These are phyloP conservation scores for Agonopterix heracliana DNA, from an alignment of 2,888 invertebrate genomes.

Conservation along the genomic window DNA sequence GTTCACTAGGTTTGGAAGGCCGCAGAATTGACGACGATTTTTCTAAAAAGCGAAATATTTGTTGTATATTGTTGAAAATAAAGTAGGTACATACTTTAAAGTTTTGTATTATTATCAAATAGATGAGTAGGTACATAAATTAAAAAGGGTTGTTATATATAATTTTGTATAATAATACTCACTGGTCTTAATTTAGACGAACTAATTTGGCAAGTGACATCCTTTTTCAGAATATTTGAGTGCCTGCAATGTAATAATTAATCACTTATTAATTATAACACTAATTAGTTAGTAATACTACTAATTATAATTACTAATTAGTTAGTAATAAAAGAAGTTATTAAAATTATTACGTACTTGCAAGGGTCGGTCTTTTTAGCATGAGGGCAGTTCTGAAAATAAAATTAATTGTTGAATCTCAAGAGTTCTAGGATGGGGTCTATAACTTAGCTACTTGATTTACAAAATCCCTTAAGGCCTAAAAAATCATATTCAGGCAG, in stretches of 20 bases:
- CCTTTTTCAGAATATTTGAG: constrained; percentile 20
- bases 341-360: constrained; percentile 33
- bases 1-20: constrained; percentile 43
- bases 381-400: constrained; percentile 59
- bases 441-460: too few species aligned
- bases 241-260: constrained; percentile 26
- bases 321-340: too few species aligned
- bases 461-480: too few species aligned
- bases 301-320: too few species aligned
- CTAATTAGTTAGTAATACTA: too few species aligned
- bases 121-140: background rate
- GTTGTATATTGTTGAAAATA: too few species aligned
- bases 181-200: constrained; percentile 56
- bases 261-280: too few species aligned
- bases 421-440: too few species aligned
- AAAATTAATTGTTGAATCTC: too few species aligned
- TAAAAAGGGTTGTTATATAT: too few species aligned
- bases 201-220: constrained; percentile 51
- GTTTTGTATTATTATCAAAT: background rate
- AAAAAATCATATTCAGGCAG: too few species aligned
- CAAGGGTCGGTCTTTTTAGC: constrained; percentile 42
- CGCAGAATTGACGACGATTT: constrained; percentile 50
- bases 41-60: constrained; percentile 32
- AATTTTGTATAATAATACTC: constrained; percentile 24
- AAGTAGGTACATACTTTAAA: too few species aligned